Evolutionary conservation across 2,888 invertebrate genomes (phyloP).

Genomic region (Saturnia japonica): DNA sequence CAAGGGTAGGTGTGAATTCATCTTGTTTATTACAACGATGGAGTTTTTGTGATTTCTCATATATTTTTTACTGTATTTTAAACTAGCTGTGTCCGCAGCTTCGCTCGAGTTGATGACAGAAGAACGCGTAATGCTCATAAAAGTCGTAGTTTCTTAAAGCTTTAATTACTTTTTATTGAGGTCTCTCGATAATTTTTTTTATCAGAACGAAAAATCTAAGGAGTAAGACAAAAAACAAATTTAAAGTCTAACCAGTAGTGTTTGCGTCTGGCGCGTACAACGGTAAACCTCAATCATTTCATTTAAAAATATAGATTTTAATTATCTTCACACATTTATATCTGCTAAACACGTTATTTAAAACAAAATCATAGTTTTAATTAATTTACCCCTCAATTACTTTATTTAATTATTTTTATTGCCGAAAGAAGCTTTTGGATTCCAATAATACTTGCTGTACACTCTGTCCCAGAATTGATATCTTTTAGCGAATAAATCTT

Average conservation of each 20-base stretch:
- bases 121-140: no score
- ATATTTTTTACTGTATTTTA: background rate
- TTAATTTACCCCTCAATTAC: background rate
- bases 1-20: constrained; percentile 12
- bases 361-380: background rate
- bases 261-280: no score
- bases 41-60: background rate
- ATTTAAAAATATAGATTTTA: no score
- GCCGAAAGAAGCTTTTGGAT: constrained; percentile 43
- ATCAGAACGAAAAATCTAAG: no score
- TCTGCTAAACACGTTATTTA: background rate
- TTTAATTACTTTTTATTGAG: no score
- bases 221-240: no score
- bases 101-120: no score
- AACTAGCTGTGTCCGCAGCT: no score
- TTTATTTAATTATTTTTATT: constrained; percentile 13
- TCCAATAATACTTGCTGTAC: constrained; percentile 66
- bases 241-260: no score
- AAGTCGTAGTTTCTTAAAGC: no score
- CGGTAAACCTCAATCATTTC: no score
- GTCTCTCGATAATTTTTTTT: no score
- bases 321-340: background rate
- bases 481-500: constrained; percentile 50
- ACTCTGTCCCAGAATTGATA: constrained; percentile 64
- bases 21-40: background rate